These are phyloP conservation scores for Limenitis camilla DNA, from an alignment of 2,888 invertebrate species.

Conservation along the genomic window DNA sequence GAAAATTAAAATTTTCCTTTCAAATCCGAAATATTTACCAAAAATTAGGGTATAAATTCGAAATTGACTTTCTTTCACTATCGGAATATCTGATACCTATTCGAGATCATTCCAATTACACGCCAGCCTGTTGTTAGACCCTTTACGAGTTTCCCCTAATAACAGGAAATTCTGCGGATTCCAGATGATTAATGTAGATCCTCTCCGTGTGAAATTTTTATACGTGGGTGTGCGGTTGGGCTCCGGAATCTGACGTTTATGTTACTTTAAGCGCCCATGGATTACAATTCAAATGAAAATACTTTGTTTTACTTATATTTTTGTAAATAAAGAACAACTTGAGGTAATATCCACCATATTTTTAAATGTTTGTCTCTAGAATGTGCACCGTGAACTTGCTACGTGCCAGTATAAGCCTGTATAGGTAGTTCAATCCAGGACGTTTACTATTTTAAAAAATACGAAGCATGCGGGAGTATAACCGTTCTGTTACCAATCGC, in stretches of 20 bases:
- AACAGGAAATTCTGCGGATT: conserved; percentile 25
- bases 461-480: too few relatives aligned
- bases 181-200: conserved; percentile 33
- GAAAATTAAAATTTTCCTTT: too few relatives aligned
- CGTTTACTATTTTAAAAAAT: too few relatives aligned
- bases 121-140: conserved; percentile 35
- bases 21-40: too few relatives aligned
- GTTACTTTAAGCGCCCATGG: background rate
- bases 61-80: conserved; percentile 12
- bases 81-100: conserved; percentile 4
- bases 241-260: background rate
- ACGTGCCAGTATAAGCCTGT: too few relatives aligned
- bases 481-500: too few relatives aligned
- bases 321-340: too few relatives aligned
- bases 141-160: conserved; percentile 32
- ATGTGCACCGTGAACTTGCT: too few relatives aligned
- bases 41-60: background rate
- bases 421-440: too few relatives aligned
- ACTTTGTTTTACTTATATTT: conserved; percentile 6
- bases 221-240: conserved; percentile 3
- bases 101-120: conserved; percentile 23
- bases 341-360: too few relatives aligned
- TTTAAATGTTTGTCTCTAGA: too few relatives aligned
- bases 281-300: background rate
- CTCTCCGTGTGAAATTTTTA: conserved; percentile 11